Evolutionary conservation across 1,140 invertebrate species (phyloP).

Genomic region (Asbolus verrucosus): DNA sequence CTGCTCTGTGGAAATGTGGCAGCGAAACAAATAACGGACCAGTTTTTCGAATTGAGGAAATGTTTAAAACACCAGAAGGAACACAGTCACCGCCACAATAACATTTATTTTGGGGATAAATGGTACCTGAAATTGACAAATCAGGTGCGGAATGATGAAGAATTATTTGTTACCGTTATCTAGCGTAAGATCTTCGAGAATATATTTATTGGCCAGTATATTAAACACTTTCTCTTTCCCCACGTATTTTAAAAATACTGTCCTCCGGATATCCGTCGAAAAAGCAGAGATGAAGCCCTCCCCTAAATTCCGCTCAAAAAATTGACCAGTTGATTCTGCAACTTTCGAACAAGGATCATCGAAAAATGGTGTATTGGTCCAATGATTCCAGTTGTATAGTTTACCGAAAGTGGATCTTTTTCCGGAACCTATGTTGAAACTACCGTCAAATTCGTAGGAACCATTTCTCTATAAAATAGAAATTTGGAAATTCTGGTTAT

Average conservation of each 20-base stretch:
- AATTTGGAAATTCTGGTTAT: no score
- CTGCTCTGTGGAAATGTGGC: background rate
- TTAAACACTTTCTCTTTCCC: no score
- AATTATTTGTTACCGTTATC: background rate
- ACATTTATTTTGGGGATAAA: background rate
- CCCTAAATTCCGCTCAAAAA: conserved; percentile 74
- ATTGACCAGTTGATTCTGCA: conserved; percentile 81
- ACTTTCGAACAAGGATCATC: conserved; percentile 69
- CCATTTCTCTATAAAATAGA: conserved; percentile 77
- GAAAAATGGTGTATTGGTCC: conserved; percentile 71
- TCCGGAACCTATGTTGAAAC: conserved; percentile 80
- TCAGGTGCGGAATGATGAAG: no score
- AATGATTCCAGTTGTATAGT: conserved; percentile 77
- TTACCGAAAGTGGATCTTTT: conserved; percentile 72
- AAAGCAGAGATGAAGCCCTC: conserved; percentile 68
- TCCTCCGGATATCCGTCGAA: conserved; percentile 68
- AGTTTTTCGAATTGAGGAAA: background rate
- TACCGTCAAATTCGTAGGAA: conserved; percentile 76
- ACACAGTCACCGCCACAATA: background rate
- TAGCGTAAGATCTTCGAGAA: no score
- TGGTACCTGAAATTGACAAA: background rate
- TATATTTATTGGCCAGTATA: no score
- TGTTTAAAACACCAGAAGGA: no score
- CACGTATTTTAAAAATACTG: conserved; percentile 41
- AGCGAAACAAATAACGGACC: background rate